These are phyloP conservation scores for Ochlodes sylvanus DNA, from an alignment of 2,888 invertebrate species.

Conservation along the genomic window DNA sequence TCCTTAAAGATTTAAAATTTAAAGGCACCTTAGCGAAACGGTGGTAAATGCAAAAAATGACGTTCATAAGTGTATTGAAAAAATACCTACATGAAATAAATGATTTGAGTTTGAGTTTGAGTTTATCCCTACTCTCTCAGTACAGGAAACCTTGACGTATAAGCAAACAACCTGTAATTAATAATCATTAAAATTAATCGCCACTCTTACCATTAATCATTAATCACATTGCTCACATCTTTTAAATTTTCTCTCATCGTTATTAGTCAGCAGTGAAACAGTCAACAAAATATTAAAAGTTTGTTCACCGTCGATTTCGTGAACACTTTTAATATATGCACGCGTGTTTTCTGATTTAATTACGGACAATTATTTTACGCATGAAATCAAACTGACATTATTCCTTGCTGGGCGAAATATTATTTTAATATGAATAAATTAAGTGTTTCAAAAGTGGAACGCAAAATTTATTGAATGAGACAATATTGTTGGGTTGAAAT, in stretches of 20 bases:
- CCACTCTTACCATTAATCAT: background rate
- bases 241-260: background rate
- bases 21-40: too few species aligned
- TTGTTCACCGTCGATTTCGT: constrained; percentile 5
- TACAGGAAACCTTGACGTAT: too few species aligned
- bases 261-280: background rate
- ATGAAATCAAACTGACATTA: constrained; percentile 33
- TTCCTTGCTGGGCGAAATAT: constrained; percentile 31
- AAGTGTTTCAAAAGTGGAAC: constrained; percentile 33
- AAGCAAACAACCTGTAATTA: too few species aligned
- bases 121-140: too few species aligned
- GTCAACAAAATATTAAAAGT: constrained; percentile 15
- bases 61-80: too few species aligned
- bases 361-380: constrained; percentile 30
- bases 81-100: too few species aligned
- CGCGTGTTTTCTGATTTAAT: constrained; percentile 28
- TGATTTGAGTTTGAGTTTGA: too few species aligned
- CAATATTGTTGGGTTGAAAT: constrained; percentile 32
- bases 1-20: too few species aligned
- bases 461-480: constrained; percentile 33
- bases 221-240: background rate
- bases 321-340: constrained; percentile 24
- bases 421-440: constrained; percentile 38
- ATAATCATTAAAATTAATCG: too few species aligned
- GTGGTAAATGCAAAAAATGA: too few species aligned